These are phyloP conservation scores for Allobates femoralis DNA, from an alignment of 2,797 vertebrate genomes.

Conservation along the genomic window DNA sequence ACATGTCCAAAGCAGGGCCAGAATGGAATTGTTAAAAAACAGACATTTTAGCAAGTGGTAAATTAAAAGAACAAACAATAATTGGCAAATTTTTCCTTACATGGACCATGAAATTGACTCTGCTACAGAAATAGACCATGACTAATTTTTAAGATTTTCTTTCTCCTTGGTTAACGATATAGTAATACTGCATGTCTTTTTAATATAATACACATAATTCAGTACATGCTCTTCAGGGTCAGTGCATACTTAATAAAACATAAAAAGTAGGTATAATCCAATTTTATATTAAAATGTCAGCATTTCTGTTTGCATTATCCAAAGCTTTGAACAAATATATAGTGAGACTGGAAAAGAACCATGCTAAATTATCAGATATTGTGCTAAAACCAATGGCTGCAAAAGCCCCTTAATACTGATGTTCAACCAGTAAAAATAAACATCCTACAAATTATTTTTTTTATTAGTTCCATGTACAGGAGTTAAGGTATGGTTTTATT, in stretches of 20 bases:
- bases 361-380: no score
- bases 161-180: background rate
- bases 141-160: conserved; percentile 34
- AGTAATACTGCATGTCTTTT: background rate
- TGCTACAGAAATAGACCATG: conserved; percentile 20
- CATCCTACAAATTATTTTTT: background rate
- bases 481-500: no score
- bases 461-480: no score
- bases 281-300: conserved; percentile 3
- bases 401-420: background rate
- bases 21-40: conserved; percentile 4
- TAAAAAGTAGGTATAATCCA: background rate
- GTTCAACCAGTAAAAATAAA: background rate
- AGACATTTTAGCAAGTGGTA: background rate
- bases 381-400: background rate
- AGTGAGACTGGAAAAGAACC: background rate
- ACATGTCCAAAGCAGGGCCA: background rate
- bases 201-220: conserved; percentile 19
- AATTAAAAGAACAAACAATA: conserved; percentile 31
- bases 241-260: background rate
- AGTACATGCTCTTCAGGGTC: background rate
- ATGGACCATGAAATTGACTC: conserved; percentile 50
- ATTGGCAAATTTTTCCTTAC: conserved; percentile 40
- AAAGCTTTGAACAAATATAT: background rate
- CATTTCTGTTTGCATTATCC: background rate